Base-by-base conservation (phyloP, 2,888 invertebrate genomes). In the Hirtodrosophila confusa region DNA sequence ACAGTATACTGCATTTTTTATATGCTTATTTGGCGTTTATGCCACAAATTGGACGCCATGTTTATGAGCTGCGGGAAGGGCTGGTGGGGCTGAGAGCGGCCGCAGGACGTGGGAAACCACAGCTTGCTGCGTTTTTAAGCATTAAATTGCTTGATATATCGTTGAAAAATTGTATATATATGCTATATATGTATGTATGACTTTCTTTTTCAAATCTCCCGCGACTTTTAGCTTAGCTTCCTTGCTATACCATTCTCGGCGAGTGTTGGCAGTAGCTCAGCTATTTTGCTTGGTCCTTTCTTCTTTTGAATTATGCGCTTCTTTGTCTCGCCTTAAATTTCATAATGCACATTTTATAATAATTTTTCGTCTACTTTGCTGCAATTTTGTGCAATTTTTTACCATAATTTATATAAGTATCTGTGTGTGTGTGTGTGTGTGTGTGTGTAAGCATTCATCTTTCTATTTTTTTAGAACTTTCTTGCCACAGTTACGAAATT, bases 141-240 rank as follows among this genome's bases (percentile, higher is more conserved):
- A 87, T 85, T 82, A 85, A 84, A 84, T 85, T 82, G 84, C 87
- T 78, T 87, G 87, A 84, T 85, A 80, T 86, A 86, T 86, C 67
- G 78, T 48, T 31, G 33, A 44, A 62, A 33, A 49, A 35, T 11
- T 45, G 47, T 17, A 11, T 24, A 8, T 12, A 3, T 11, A 10
- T 31, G 33, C 17, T 27, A 9, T 44, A n/a, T 49, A 31, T 39
- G 6, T 17, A 10, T 8, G 5, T n/a, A 2, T 29, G 45, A 39
- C 56, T 67, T 66, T 49, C 49, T 53, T 9, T 41, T 41, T 17
- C 56, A 54, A 47, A 40, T 62, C 66, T 71, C 55, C 37, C 29
- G 57, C 58, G 74, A 78, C 67, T 79, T 79, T 80, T 69, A 24
- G 69, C 55, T 66, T 50, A 40, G 65, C 51, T 60, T 58, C 49